Conservation (phyloP, 2,888 invertebrate genomes). For the Nineta flava region DNA sequence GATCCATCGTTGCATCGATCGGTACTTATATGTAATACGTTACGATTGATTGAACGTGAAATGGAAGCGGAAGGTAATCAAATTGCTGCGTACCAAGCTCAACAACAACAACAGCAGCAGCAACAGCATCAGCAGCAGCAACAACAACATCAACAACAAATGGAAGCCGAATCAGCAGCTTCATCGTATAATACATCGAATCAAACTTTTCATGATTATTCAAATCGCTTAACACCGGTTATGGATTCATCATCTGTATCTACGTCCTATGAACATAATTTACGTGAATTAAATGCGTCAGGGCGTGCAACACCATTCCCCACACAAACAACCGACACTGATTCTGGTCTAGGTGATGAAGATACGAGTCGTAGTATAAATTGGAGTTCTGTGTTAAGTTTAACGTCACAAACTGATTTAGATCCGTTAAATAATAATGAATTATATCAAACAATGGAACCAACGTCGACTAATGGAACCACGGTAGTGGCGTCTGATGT, state of each 20-base stretch:
- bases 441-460: constrained; percentile 46
- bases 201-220: constrained; percentile 12
- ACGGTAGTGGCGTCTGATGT: constrained; percentile 30
- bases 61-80: constrained; percentile 52
- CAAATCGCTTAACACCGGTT: constrained; percentile 11
- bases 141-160: constrained; percentile 15
- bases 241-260: constrained; percentile 1
- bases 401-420: constrained; percentile 71
- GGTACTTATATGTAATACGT: constrained; percentile 84
- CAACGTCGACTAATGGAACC: constrained; percentile 31
- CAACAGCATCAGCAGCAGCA: constrained; percentile 23
- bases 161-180: constrained; percentile 13
- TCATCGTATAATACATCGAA: constrained; percentile 9
- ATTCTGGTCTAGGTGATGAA: constrained; percentile 62
- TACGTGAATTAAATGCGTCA: constrained; percentile 30
- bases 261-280: constrained; percentile 25
- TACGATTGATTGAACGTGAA: constrained; percentile 76
- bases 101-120: constrained; percentile 27
- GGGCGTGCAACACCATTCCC: constrained; percentile 60
- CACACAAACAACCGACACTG: constrained; percentile 38
- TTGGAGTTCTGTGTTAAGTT: constrained; percentile 80
- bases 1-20: constrained; percentile 81
- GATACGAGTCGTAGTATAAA: constrained; percentile 67
- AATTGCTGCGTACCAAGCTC: constrained; percentile 28
- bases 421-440: constrained; percentile 71